Base-by-base conservation (phyloP, 2,113 vertebrate species). In the Porphyrio hochstetteri region DNA sequence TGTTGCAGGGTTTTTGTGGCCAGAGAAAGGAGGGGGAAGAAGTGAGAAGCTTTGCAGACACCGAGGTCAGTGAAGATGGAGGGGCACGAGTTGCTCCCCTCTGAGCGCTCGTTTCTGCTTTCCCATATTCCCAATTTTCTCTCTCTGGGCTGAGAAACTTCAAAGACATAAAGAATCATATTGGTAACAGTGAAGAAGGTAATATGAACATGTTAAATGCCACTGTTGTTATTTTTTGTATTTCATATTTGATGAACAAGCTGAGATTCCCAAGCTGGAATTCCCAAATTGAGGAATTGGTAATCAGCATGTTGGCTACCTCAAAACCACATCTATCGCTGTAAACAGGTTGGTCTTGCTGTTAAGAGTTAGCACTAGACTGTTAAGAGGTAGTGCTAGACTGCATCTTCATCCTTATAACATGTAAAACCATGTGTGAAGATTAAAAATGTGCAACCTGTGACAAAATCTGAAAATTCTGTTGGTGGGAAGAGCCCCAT, bases 101-200 rank as follows among this genome's bases (percentile, higher is more conserved):
- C 42, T 42, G 42, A 42, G 42, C 16, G 42, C 42, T 42, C 42
- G 15, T 15, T 42, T 42, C 35, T 74, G 68, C 59, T 92, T 81
- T 88, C 21, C 50, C 40, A 25, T 23, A 27, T 81, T 86, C 46
- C 44, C 68, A 92, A 74, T 90, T 90, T 96, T 61, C 70, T 79
- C 5, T 50, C 48, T 24, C 23, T 17, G 12, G 48, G 18, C 11
- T 24, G 21, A 50, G 24, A 6, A 50, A 50, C 23, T 19, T 50
- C 20, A 50, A 53, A 0, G 1, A 65, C 53, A 88, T 68, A 9
- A 78, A 88, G 64, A 46, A 16, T 0, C 1, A 0, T 25, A 75
- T 18, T 38, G 72, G 42, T 38, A 80, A 85, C 48, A 48, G 44
- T 35, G 38, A 91, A 68, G 35, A 57, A 9, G 11, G 28, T 25